A percentile compares a stretch with the other conserved stretches of the same genome.
phyloP scores from a whole-genome alignment of 2,888 invertebrate species.

The Rhagonycha fulva region DNA sequence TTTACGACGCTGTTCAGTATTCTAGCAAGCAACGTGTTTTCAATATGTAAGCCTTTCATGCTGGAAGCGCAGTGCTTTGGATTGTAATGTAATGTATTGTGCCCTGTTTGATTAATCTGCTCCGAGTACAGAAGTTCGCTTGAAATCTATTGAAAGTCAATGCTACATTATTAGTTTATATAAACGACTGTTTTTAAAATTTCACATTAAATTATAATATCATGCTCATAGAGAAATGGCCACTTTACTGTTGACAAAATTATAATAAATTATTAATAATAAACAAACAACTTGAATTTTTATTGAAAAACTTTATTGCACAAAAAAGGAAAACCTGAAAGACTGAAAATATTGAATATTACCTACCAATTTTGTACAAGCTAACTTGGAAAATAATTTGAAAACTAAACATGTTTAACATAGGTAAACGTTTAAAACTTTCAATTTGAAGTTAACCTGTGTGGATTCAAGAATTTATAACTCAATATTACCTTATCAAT shows the following conservation, averaged over 20 bases:
- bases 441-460: not conserved
- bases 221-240: not conserved
- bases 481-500: not conserved
- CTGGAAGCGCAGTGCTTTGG: conserved; percentile 33
- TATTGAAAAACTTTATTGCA: not conserved
- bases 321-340: not conserved
- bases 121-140: conserved; percentile 17
- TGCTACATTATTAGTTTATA: conserved; percentile 18
- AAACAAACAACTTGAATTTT: not conserved
- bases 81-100: conserved; percentile 43
- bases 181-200: not conserved
- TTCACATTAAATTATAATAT: not conserved
- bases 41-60: conserved; percentile 45
- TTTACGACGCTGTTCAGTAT: conserved; percentile 42
- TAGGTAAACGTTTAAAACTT: not conserved
- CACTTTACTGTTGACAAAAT: not conserved
- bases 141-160: conserved; percentile 23
- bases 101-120: conserved; percentile 42
- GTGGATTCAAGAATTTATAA: not conserved
- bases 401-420: not conserved
- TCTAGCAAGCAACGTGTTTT: conserved; percentile 41
- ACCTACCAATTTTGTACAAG: not conserved
- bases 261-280: not conserved
- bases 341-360: not conserved
- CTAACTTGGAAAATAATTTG: not conserved